Base-by-base conservation (phyloP, 2,797 vertebrate species). In the Anguilla megastoma region DNA sequence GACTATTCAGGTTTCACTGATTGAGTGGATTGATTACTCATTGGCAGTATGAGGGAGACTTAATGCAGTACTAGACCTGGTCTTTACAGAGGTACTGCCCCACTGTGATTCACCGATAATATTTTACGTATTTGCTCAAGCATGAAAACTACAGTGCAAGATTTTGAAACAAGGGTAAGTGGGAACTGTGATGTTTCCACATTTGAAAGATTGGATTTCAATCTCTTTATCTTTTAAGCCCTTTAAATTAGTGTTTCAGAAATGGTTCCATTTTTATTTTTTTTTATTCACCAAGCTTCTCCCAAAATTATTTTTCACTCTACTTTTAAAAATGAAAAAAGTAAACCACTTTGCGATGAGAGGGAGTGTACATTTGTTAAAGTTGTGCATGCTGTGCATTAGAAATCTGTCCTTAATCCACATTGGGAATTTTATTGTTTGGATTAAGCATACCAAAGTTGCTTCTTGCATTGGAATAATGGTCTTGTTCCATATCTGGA, bases 401-500 rank as follows among this genome's bases (percentile, higher is more conserved):
- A 84, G 56, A 82, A 83, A 83, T 86, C 48, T 66, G 74, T 63
- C 45, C 85, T 69, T 86, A 66, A 88, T 88, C 88, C 74, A 83
- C 21, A 71, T 74, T 56, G 52, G 58, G 82, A 36, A 50, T 71
- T 66, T 84, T 58, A 88, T 63, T 88, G 76, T 88, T 36, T 83
- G 84, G 86, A 89, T 86, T 86, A 89, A 86, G 84, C 54, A 88
- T 86, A 86, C 89, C 87, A 89, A 89, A 89, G 85, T 85, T 89
- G 14, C 50, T 85, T 88, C 54, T 86, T n/a, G 52, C 58, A 76
- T 63, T 24, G 21, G 63, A 27, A 54, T 48, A 85, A 82, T 48
- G 36, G 86, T 86, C 82, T 79, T 74, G 60, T 63, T 84, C 58
- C 48, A 56, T 58, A 27, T 87, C 48, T 50, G 18, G 30, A 18